A percentile compares a stretch with the other conserved stretches of the same genome.
Evolutionary conservation across 1,140 invertebrate species (phyloP).

Genomic region (Drosophila ogumai): DNA sequence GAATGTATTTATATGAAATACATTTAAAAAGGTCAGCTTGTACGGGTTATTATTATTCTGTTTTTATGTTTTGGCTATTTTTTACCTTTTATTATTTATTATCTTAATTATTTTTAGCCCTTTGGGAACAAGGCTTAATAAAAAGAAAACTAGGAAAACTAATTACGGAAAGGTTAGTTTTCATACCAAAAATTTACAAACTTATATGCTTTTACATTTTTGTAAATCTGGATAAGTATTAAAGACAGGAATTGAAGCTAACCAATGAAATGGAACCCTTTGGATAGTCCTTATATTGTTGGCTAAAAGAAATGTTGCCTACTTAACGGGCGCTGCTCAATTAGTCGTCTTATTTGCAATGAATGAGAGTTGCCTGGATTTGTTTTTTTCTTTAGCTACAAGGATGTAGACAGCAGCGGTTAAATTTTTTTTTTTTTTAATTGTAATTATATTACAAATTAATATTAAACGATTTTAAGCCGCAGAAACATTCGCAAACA

Average conservation of each 20-base stretch:
- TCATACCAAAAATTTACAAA: not conserved
- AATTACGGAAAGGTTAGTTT: too few species aligned
- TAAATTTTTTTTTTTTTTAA: too few species aligned
- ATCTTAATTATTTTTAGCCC: not conserved
- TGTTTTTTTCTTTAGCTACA: slow-evolving; percentile 35
- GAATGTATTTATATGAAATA: not conserved
- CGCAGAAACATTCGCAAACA: too few species aligned
- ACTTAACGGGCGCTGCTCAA: slow-evolving; percentile 27
- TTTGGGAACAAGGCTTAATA: not conserved
- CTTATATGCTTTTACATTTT: not conserved
- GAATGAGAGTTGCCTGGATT: slow-evolving; percentile 20
- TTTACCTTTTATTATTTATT: too few species aligned
- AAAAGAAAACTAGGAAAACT: not conserved
- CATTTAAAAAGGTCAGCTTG: not conserved
- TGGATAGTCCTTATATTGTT: not conserved
- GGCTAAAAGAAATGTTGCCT: slow-evolving; percentile 7
- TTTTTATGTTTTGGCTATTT: not conserved
- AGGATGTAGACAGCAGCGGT: not conserved
- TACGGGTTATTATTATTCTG: not conserved
- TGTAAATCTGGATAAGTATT: not conserved
- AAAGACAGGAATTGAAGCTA: not conserved
- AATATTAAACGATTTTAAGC: too few species aligned
- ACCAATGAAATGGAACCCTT: not conserved
- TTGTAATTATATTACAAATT: too few species aligned
- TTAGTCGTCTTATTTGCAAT: slow-evolving; percentile 28